phyloP scores from a whole-genome alignment of 2,888 invertebrate species.

The Pelosia muscerda region DNA sequence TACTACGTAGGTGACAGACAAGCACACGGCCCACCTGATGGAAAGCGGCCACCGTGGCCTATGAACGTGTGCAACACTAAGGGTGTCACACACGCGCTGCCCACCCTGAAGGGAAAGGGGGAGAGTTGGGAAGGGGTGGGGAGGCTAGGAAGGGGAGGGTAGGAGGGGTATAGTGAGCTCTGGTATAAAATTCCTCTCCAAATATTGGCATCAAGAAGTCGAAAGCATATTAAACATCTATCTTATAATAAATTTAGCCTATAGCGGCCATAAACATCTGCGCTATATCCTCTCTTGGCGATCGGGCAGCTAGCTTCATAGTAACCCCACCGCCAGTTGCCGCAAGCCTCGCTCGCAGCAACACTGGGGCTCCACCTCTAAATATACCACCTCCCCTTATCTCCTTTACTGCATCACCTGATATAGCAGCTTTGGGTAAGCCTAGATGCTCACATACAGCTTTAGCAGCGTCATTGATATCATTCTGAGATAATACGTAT shows the following conservation, averaged over 20 bases:
- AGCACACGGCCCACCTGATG: too few relatives aligned
- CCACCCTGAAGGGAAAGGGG: too few relatives aligned
- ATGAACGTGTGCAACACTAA: too few relatives aligned
- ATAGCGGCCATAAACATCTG: slow-evolving; percentile 95
- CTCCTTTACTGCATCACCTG: slow-evolving; percentile 78
- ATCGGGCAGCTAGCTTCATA: slow-evolving; percentile 96
- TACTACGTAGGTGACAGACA: too few relatives aligned
- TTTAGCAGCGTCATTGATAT: slow-evolving; percentile 73
- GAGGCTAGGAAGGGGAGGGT: too few relatives aligned
- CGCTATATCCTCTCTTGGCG: slow-evolving; percentile 94
- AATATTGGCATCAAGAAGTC: slow-evolving; percentile 8
- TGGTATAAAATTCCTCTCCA: neutral
- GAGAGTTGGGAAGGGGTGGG: too few relatives aligned
- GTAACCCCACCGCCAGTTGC: slow-evolving; percentile 92
- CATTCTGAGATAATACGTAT: slow-evolving; percentile 91
- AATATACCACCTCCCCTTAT: slow-evolving; percentile 90
- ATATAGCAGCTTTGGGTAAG: slow-evolving; percentile 67
- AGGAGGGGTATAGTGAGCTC: too few relatives aligned
- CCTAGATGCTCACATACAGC: slow-evolving; percentile 79
- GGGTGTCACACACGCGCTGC: too few relatives aligned
- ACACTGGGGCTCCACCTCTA: slow-evolving; percentile 95
- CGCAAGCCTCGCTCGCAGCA: slow-evolving; percentile 95
- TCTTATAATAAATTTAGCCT: slow-evolving; percentile 84
- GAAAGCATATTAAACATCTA: slow-evolving; percentile 6
- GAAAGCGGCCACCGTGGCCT: too few relatives aligned